A percentile compares a stretch with the other conserved stretches of the same genome.
Evolutionary conservation across 2,888 invertebrate genomes (phyloP).

Genomic region (Anthophora plumipes): DNA sequence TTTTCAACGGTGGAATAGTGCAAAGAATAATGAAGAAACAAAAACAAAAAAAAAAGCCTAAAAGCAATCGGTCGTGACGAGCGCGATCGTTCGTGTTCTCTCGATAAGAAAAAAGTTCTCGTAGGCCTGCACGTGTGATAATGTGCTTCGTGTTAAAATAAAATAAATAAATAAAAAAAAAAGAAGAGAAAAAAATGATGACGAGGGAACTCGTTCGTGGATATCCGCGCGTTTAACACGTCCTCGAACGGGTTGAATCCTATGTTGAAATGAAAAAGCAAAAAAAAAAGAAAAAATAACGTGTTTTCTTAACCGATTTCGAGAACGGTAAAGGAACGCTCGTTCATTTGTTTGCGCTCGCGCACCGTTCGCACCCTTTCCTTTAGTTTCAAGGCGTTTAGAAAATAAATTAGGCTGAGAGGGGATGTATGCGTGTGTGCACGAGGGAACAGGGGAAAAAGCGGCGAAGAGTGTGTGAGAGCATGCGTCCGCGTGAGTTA

Average conservation of each 20-base stretch:
- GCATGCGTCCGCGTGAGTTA: constrained; percentile 29
- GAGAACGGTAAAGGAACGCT: constrained; percentile 9
- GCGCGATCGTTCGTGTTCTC: constrained; percentile 47
- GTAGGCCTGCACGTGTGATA: constrained; percentile 64
- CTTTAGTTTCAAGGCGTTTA: constrained; percentile 54
- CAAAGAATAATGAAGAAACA: background rate
- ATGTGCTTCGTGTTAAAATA: constrained; percentile 57
- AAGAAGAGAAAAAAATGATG: too few relatives aligned
- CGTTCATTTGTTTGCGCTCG: constrained; percentile 57
- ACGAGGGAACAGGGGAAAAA: constrained; percentile 25
- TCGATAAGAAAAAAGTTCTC: constrained; percentile 50
- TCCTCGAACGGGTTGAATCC: constrained; percentile 31
- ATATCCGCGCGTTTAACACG: constrained; percentile 43
- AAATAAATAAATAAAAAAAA: background rate
- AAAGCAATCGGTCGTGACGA: constrained; percentile 22
- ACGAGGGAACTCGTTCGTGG: constrained; percentile 27
- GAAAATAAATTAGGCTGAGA: constrained; percentile 39
- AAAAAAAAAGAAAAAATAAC: background rate
- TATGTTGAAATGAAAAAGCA: too few relatives aligned
- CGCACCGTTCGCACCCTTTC: constrained; percentile 63
- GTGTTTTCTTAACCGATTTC: constrained; percentile 13
- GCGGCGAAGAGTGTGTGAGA: constrained; percentile 32
- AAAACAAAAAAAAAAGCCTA: constrained; percentile 21
- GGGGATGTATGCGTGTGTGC: constrained; percentile 30
- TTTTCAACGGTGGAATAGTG: constrained; percentile 24